These are phyloP conservation scores for Capitella teleta DNA, from an alignment of 1,140 invertebrate genomes.

Conservation along the genomic window DNA sequence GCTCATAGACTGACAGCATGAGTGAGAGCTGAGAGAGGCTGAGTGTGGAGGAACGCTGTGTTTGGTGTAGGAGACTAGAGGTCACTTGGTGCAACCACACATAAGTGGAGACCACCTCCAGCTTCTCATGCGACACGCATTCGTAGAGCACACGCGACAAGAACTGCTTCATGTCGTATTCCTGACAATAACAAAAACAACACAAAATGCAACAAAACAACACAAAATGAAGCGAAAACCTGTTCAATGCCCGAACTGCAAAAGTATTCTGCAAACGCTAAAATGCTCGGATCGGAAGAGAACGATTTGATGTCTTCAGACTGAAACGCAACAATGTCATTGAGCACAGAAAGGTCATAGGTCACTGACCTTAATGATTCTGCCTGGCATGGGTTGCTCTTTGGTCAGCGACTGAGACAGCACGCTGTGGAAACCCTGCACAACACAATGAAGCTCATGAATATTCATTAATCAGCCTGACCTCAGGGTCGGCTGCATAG, in stretches of 20 bases:
- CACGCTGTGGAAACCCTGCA: conserved; percentile 62
- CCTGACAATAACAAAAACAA: conserved; percentile 16
- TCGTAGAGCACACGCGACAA: conserved; percentile 70
- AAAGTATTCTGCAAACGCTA: conserved; percentile 53
- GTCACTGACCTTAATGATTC: conserved; percentile 46
- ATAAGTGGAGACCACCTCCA: conserved; percentile 59
- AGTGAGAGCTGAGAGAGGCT: too few species aligned
- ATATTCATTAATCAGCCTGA: conserved; percentile 1
- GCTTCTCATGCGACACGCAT: conserved; percentile 72
- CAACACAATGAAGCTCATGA: conserved; percentile 49
- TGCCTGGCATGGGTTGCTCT: conserved; percentile 60
- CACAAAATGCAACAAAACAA: neutral
- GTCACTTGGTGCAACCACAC: conserved; percentile 28
- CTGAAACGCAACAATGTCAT: conserved; percentile 33
- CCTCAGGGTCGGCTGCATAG: conserved; percentile 73
- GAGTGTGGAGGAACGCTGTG: too few species aligned
- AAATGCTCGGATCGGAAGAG: conserved; percentile 46
- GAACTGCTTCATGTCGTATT: conserved; percentile 47
- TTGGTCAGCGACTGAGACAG: conserved; percentile 70
- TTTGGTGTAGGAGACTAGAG: too few species aligned
- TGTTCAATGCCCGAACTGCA: conserved; percentile 7
- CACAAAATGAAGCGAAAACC: neutral
- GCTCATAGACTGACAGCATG: too few species aligned
- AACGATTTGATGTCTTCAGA: conserved; percentile 45
- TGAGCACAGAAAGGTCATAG: conserved; percentile 28